Conservation (phyloP, 2,888 invertebrate species). For the Leptinotarsa juncta region DNA sequence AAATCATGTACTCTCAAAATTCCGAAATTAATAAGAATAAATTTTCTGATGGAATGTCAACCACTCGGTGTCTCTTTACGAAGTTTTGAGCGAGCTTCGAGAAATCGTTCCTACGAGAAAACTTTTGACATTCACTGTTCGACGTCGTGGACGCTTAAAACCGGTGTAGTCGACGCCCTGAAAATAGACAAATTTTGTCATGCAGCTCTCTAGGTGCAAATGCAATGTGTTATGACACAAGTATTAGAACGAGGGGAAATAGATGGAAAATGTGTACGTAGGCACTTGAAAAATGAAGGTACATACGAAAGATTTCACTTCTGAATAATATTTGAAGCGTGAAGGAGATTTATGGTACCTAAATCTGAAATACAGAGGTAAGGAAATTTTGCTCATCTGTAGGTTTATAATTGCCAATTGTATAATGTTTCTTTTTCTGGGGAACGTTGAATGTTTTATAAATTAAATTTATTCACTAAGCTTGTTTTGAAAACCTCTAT, state of each 20-base stretch:
- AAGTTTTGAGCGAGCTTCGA: too few relatives aligned
- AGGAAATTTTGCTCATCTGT: neutral
- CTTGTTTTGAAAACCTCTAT: too few relatives aligned
- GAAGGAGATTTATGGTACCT: neutral
- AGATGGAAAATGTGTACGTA: neutral
- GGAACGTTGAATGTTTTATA: too few relatives aligned
- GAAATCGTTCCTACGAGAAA: neutral
- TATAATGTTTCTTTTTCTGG: too few relatives aligned
- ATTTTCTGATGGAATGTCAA: too few relatives aligned
- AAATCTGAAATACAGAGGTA: conserved; percentile 3
- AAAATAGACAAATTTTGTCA: conserved; percentile 25
- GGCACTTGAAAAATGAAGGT: too few relatives aligned
- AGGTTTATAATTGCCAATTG: too few relatives aligned
- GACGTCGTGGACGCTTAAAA: conserved; percentile 32
- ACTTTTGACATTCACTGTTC: conserved; percentile 17
- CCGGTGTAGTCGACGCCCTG: conserved; percentile 41
- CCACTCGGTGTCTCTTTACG: too few relatives aligned
- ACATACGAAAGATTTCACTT: too few relatives aligned
- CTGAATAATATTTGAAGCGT: neutral
- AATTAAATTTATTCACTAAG: too few relatives aligned
- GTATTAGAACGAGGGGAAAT: neutral
- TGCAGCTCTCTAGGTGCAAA: conserved; percentile 28
- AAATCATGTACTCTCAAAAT: too few relatives aligned
- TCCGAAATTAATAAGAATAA: too few relatives aligned
- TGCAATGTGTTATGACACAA: conserved; percentile 17